Conservation (phyloP, 2,888 invertebrate genomes). For the Nephrotoma guestfalica region DNA sequence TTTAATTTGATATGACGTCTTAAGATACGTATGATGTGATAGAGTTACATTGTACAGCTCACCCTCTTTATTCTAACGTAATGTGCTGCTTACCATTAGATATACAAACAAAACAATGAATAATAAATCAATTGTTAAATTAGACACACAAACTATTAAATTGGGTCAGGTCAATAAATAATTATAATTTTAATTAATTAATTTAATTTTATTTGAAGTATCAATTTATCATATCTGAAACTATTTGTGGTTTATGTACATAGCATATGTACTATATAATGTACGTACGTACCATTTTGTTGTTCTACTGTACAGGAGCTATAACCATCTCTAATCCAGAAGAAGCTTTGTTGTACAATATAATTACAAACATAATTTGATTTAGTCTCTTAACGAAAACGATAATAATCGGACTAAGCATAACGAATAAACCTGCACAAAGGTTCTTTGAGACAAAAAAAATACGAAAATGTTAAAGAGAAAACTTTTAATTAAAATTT, state of each 20-base stretch:
- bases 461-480: neutral
- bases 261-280: neutral
- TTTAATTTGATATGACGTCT: neutral
- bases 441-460: neutral
- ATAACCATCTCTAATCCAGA: neutral
- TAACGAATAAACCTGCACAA: too few relatives aligned
- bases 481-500: neutral
- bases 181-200: neutral
- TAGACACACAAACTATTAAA: neutral
- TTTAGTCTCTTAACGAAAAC: too few relatives aligned
- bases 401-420: too few relatives aligned
- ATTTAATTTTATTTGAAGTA: neutral
- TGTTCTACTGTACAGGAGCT: neutral
- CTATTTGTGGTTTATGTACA: neutral
- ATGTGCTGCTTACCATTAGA: neutral
- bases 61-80: neutral
- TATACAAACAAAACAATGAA: neutral
- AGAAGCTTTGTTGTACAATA: neutral
- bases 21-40: neutral
- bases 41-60: neutral
- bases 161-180: neutral
- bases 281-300: neutral
- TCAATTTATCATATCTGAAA: neutral
- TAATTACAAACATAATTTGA: neutral
- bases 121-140: neutral